Evolutionary conservation across 2,888 invertebrate genomes (phyloP).

Genomic region (Sarcophaga caerulescens): DNA sequence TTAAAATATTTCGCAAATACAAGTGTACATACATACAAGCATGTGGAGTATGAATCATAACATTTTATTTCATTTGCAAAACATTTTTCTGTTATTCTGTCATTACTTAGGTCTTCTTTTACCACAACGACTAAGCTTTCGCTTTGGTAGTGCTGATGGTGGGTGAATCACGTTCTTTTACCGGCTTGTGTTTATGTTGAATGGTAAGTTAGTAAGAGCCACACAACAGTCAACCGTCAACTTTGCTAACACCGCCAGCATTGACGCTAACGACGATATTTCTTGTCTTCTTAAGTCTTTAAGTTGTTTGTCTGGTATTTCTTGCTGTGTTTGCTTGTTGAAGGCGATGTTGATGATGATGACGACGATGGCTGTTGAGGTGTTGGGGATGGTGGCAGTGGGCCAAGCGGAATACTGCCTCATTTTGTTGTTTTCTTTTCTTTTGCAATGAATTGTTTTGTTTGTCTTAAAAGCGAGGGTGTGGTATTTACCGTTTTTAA

Average conservation of each 20-base stretch:
- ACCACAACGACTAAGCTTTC: neutral
- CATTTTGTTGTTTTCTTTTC: too few relatives aligned
- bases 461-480: constrained; percentile 33
- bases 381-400: constrained; percentile 10
- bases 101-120: neutral
- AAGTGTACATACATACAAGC: constrained; percentile 8
- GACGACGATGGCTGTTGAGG: neutral
- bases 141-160: neutral
- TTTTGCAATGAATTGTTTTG: constrained; percentile 10
- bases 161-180: constrained; percentile 51
- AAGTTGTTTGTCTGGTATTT: constrained; percentile 34
- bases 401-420: neutral
- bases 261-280: constrained; percentile 29
- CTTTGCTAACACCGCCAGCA: neutral
- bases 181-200: constrained; percentile 1
- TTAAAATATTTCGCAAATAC: constrained; percentile 29
- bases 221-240: neutral
- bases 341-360: neutral
- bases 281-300: constrained; percentile 34
- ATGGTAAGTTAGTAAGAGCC: constrained; percentile 9
- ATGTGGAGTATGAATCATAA: constrained; percentile 35
- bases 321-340: neutral
- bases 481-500: constrained; percentile 56
- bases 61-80: neutral
- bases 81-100: neutral